Evolutionary conservation across 1,140 invertebrate genomes (phyloP), one percentile per base, ranked within the genome.

Genomic region (Trypoxylus dichotomus): DNA sequence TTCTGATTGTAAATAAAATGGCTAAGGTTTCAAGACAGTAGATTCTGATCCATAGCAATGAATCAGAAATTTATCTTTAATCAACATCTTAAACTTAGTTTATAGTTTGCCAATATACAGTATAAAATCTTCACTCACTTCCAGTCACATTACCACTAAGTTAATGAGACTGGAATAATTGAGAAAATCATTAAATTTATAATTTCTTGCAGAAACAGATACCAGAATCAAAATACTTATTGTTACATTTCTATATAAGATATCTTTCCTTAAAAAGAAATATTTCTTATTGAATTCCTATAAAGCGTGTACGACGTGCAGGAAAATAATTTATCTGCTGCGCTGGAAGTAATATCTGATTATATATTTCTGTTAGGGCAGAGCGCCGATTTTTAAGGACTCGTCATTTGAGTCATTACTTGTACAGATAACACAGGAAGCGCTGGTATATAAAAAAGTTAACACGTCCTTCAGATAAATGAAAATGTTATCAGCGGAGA

Each of bases 371-470:
- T 68, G 63, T 19, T 29, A 58, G 43, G n/a, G 43, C 43, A n/a
- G 43, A 47, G 43, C 43, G 43, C 43, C n/a, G 13, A 47, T 47
- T 47, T 47, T 47, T 47, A 47, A 47, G 43, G 43, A 58, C 75
- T 58, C 54, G 43, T 76, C 75, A 76, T 76, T 76, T 60, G n/a
- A 76, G 75, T 76, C 75, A 76, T 76, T 76, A 76, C 75, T 58
- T 76, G 75, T 27, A 58, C 19, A 76, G 75, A 76, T 76, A 76
- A 76, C 75, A 58, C 43, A 58, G 63, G 63, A 68, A 68, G 63
- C 27, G 63, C 43, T 27, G 27, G 63, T 68, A 25, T 25, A 68
- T 68, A 68, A 68, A 68, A 68, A 68, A 68, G 63, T 68, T 27
- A 68, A 29, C 63, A 29, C 27, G 63, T 47, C 43, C 43, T 47